phyloP scores from a whole-genome alignment of 2,797 vertebrate species.

The Bryconaethiops microstoma region DNA sequence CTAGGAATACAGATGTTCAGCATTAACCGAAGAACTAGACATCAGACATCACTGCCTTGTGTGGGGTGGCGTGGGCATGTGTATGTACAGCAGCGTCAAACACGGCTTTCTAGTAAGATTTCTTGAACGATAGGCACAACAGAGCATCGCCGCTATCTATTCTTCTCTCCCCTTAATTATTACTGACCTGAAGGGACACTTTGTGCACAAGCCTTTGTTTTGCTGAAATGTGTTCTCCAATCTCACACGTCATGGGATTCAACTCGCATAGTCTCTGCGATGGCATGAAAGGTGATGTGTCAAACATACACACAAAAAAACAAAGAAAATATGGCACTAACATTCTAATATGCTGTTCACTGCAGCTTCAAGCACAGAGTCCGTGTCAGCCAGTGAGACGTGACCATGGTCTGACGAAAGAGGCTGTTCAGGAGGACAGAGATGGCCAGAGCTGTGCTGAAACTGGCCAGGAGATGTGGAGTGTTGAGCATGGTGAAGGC shows the following conservation, averaged over 20 bases:
- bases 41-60: conserved; percentile 49
- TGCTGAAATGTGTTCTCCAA: conserved; percentile 31
- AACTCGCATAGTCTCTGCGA: conserved; percentile 54
- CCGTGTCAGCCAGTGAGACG: conserved; percentile 85
- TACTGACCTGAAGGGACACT: conserved; percentile 17
- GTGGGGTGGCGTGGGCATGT: not conserved
- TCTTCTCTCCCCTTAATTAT: conserved; percentile 12
- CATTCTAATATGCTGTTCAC: conserved; percentile 99
- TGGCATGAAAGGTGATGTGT: conserved; percentile 53
- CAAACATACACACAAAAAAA: conserved; percentile 43
- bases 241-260: conserved; percentile 16
- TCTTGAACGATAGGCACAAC: conserved; percentile 72
- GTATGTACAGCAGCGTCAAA: conserved; percentile 49
- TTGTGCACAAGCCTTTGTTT: conserved; percentile 37
- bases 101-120: conserved; percentile 73
- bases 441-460: conserved; percentile 56
- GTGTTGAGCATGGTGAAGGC: conserved; percentile 53
- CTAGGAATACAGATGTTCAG: conserved; percentile 25
- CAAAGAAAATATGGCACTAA: conserved; percentile 73
- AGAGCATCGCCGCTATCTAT: conserved; percentile 50
- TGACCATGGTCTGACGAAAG: conserved; percentile 82
- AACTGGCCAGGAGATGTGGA: conserved; percentile 60
- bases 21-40: conserved; percentile 29
- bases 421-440: conserved; percentile 73
- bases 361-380: conserved; percentile 97